Evolutionary conservation across 1,140 invertebrate genomes (phyloP).

Genomic region (Ceratina australensis): DNA sequence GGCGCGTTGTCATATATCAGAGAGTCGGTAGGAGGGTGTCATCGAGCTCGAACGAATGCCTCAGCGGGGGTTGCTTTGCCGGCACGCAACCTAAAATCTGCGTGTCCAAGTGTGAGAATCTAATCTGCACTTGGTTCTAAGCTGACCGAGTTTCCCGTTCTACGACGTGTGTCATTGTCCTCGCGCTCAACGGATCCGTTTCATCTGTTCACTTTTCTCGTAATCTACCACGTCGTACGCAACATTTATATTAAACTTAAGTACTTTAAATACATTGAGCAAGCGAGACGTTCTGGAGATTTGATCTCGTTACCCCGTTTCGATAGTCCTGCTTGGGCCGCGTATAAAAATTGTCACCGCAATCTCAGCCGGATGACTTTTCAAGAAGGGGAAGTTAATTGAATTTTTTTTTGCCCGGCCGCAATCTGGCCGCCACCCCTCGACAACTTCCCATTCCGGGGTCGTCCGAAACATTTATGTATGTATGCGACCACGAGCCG

Average conservation of each 20-base stretch:
- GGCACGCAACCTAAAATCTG: constrained; percentile 48
- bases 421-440: constrained; percentile 29
- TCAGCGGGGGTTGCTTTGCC: constrained; percentile 64
- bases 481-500: constrained; percentile 61
- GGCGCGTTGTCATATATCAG: constrained; percentile 64
- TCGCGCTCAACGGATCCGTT: no score
- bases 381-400: constrained; percentile 45
- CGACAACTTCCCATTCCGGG: constrained; percentile 43
- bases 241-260: no score
- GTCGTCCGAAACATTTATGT: constrained; percentile 54
- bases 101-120: constrained; percentile 56
- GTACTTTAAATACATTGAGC: no score
- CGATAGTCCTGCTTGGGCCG: no score
- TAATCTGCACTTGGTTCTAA: constrained; percentile 55
- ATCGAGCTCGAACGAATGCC: constrained; percentile 64
- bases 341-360: background rate
- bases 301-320: no score
- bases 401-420: constrained; percentile 40
- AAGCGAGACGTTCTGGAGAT: no score
- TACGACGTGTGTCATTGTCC: background rate
- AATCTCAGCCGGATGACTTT: background rate
- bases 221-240: no score
- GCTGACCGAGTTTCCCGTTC: constrained; percentile 45
- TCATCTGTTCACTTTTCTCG: no score
- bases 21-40: constrained; percentile 68